These are phyloP conservation scores for Eumaeus atala DNA, from an alignment of 1,140 invertebrate genomes.

Conservation along the genomic window DNA sequence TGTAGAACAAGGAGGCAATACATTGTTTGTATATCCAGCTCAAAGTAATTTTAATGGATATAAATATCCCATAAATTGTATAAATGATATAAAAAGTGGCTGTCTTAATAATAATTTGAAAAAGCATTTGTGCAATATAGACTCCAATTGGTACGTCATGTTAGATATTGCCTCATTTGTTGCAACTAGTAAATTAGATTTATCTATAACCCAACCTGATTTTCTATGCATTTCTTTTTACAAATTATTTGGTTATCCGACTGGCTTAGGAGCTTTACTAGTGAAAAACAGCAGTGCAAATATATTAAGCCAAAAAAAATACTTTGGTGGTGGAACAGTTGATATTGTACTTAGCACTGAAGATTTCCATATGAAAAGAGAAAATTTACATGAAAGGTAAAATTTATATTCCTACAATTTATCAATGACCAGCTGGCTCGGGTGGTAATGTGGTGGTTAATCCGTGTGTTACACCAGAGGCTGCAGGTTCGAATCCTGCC, in stretches of 20 bases:
- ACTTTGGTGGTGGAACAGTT: conserved; percentile 95
- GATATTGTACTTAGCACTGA: conserved; percentile 83
- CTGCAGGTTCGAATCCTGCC: too few relatives aligned
- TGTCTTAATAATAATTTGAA: conserved; percentile 68
- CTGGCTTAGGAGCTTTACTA: conserved; percentile 91
- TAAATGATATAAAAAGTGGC: conserved; percentile 79
- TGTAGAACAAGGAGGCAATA: conserved; percentile 47
- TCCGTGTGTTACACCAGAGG: too few relatives aligned
- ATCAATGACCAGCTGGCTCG: too few relatives aligned
- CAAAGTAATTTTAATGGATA: conserved; percentile 96
- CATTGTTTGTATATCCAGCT: conserved; percentile 90
- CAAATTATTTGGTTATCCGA: conserved; percentile 98
- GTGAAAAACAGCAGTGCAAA: conserved; percentile 81
- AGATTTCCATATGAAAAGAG: conserved; percentile 81
- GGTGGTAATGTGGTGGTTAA: too few relatives aligned
- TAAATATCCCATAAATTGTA: conserved; percentile 89
- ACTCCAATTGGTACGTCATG: conserved; percentile 84
- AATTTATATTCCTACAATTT: too few relatives aligned
- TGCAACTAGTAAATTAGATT: conserved; percentile 86
- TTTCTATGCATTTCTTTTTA: conserved; percentile 96
- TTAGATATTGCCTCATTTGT: conserved; percentile 91
- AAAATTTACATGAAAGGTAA: conserved; percentile 82
- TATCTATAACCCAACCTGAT: conserved; percentile 84
- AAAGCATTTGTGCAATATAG: conserved; percentile 42
- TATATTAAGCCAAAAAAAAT: conserved; percentile 80